phyloP scores from a whole-genome alignment of 1,140 invertebrate genomes.

The Platyscapa corneri region DNA sequence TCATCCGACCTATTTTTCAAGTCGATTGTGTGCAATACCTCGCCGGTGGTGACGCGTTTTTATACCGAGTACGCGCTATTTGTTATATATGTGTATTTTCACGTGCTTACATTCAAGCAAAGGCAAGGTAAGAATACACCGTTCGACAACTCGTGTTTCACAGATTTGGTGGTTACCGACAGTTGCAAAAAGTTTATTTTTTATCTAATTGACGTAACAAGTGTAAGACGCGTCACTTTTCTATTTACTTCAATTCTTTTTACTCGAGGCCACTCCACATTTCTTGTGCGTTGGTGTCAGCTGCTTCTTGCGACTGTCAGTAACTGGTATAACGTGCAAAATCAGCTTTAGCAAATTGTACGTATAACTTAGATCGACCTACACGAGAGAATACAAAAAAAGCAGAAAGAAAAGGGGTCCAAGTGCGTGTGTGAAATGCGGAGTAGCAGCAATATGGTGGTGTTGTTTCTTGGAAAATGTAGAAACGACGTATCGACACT shows the following conservation, averaged over 20 bases:
- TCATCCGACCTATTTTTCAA: background rate
- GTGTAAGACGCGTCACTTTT: background rate
- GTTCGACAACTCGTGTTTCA: background rate
- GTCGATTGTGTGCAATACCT: too few relatives aligned
- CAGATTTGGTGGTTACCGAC: background rate
- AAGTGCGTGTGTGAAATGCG: background rate
- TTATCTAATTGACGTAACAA: background rate
- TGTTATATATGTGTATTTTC: background rate
- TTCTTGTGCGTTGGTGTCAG: background rate
- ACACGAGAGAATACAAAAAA: background rate
- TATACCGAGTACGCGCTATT: background rate
- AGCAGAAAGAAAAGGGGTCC: background rate
- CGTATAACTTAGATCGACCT: background rate
- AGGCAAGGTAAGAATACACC: background rate
- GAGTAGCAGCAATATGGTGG: slow-evolving; percentile 26
- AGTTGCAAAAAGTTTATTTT: background rate
- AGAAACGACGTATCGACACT: slow-evolving; percentile 19
- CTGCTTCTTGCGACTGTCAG: background rate
- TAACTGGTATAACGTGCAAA: background rate
- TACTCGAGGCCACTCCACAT: too few relatives aligned
- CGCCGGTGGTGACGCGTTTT: background rate
- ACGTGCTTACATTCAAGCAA: background rate
- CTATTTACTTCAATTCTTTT: background rate
- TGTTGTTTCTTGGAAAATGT: slow-evolving; percentile 5
- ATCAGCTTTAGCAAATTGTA: background rate